Base-by-base conservation (phyloP, 2,797 vertebrate genomes). In the Catamblyrhynchus diadema region DNA sequence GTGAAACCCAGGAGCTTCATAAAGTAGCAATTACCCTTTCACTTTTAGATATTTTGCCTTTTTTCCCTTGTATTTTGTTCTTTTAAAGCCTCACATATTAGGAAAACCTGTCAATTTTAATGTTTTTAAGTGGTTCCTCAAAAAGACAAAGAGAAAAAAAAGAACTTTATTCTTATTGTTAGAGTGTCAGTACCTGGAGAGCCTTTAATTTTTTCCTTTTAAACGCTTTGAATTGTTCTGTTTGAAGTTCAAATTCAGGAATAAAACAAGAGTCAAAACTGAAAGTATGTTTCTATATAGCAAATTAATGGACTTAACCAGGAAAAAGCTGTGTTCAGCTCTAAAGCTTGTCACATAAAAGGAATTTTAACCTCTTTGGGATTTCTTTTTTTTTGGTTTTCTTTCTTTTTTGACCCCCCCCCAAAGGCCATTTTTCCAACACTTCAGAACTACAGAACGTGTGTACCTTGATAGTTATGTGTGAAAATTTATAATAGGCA, bases 111-210 rank as follows among this genome's bases (percentile, higher is more conserved):
- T 47, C 90, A 83, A 39, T 91, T 91, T 80, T 57, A 73, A 87
- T 86, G 62, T 90, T 88, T 95, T 81, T 92, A 81, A 81, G 78
- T 74, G 33, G 33, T 67, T 92, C 53, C 64, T 94, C 50, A 51
- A 75, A 81, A 94, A 91, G 54, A 73, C 24, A 88, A 61, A 67
- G 7, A 5, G 75, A 19, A 39, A 81, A 65, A 74, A 74, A 64
- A 66, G 3, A 79, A 33, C 28, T 42, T 86, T 59, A 70, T 87
- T 71, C 39, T 57, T 71, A 64, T 80, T 89, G 64, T 96, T 84
- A 84, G 48, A 88, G 71, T 80, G 79, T 90, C 83, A 92, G 83
- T 93, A 95, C 85, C 93, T 93, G 93, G 69, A 95, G 67, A 94
- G 57, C 70, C 82, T 93, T 95, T 94, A 75, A 81, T 86, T 90